Conservation (phyloP, 1,140 invertebrate species). For the Drosophila bocki region DNA sequence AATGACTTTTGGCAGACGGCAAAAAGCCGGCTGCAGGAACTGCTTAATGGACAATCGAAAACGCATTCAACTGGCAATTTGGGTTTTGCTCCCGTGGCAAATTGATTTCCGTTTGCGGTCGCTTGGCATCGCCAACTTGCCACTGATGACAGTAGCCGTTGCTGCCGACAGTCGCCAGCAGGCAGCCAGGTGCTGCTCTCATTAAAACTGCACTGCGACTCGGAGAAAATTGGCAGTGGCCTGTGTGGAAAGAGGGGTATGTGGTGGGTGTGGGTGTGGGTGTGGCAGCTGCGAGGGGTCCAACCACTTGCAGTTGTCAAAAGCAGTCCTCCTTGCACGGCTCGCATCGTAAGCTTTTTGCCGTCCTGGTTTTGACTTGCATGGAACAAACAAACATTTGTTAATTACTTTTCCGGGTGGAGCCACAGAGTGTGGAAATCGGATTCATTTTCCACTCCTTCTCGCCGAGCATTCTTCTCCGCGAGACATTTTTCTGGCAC, state of each 20-base stretch:
- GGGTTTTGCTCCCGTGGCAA: slow-evolving; percentile 63
- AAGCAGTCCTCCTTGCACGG: slow-evolving; percentile 38
- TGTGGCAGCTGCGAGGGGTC: neutral
- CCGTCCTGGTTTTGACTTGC: slow-evolving; percentile 43
- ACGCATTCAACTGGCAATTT: slow-evolving; percentile 82
- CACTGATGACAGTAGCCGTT: slow-evolving; percentile 33
- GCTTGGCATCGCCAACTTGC: slow-evolving; percentile 47
- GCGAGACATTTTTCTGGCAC: slow-evolving; percentile 13
- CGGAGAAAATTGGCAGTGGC: slow-evolving; percentile 28
- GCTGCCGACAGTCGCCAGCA: neutral
- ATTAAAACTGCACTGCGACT: slow-evolving; percentile 67
- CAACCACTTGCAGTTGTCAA: slow-evolving; percentile 57
- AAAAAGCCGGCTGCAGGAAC: slow-evolving; percentile 50
- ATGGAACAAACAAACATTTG: slow-evolving; percentile 59
- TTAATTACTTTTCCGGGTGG: slow-evolving; percentile 67
- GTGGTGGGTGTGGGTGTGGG: neutral
- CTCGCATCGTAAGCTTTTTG: slow-evolving; percentile 30
- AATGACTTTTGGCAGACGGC: slow-evolving; percentile 75
- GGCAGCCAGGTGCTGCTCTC: slow-evolving; percentile 65
- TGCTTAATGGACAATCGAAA: slow-evolving; percentile 83
- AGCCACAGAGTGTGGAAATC: slow-evolving; percentile 28
- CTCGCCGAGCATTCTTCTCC: neutral
- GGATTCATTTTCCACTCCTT: slow-evolving; percentile 30
- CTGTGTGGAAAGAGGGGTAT: neutral
- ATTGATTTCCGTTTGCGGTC: slow-evolving; percentile 80